Evolutionary conservation across 2,113 vertebrate genomes (phyloP).

Genomic region (Anseranas semipalmata): DNA sequence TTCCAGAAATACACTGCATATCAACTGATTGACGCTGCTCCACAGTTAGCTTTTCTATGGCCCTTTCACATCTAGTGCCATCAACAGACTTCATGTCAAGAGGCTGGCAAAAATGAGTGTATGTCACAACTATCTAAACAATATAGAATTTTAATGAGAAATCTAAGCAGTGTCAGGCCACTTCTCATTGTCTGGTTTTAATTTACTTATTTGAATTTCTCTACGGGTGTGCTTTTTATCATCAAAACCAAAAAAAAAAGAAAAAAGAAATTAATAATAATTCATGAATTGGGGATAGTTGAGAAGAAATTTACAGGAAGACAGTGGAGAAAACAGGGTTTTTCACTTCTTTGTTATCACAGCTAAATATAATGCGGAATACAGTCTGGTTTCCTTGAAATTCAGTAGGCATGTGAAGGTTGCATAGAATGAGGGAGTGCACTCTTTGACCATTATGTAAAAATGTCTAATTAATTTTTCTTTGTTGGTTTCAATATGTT

Average conservation of each 20-base stretch:
- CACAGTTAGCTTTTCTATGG: not conserved
- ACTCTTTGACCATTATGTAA: not conserved
- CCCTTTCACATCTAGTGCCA: not conserved
- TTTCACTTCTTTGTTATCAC: not conserved
- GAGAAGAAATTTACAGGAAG: not conserved
- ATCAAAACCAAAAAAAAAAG: not conserved
- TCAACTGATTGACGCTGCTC: not conserved
- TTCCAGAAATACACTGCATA: not conserved
- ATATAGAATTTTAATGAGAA: not conserved
- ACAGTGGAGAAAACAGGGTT: not conserved
- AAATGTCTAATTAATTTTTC: slow-evolving; percentile 50
- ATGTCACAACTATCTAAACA: not conserved
- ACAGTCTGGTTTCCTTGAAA: not conserved
- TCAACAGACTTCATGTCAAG: not conserved
- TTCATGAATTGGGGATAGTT: not conserved
- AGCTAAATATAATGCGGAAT: not conserved
- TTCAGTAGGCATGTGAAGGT: not conserved
- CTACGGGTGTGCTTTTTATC: not conserved
- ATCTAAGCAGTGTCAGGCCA: not conserved
- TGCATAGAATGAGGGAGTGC: not conserved
- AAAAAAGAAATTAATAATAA: not conserved
- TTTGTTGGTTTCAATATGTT: slow-evolving; percentile 38
- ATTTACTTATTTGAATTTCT: not conserved
- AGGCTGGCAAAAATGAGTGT: not conserved
- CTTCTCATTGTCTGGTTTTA: not conserved